Base-by-base conservation (phyloP, 2,888 invertebrate genomes). In the Lochmaea capreae region DNA sequence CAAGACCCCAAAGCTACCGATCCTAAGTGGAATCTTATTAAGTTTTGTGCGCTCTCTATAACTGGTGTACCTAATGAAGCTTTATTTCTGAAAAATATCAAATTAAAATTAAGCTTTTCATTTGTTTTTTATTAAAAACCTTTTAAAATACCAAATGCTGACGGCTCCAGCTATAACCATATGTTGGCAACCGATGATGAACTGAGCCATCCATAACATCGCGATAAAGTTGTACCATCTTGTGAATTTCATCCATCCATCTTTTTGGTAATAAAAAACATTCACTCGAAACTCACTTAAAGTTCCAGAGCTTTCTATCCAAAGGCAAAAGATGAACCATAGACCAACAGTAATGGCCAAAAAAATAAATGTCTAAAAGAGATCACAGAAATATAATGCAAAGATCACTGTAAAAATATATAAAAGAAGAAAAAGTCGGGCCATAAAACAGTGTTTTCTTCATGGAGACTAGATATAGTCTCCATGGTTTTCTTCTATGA, bases 1-100 rank as follows among this genome's bases (percentile, higher is more conserved):
- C 95, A 87, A 0, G 95, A 92, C 0, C 95, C 95, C 74, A 95
- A 90, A 1, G 94, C 94, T 11, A 95, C 89, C 0, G 95, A 93
- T 14, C 95, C 95, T 75, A 95, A 84, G 86, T 95, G 95, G 84
- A 92, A 95, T 49, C 91, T 84, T 3, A 90, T 78, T 63, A 92
- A 83, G 78, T 89, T 89, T 18, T 85, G 82, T 42, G 88, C 85
- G 74, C 90, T 90, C 33, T 82, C 85, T 4, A 84, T 26, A 3
- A 81, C 73, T 46, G 81, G 81, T 16, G 69, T 71, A 10, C 72
- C 74, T 14, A 80, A 46, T 18, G 75, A 57, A 0, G 77, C 72
- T 72, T 80, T 79, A 26, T 77, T 57, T 68, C 80, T 80, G n/a
- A n/a, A 63, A 54, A 16, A 10, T 54, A 54, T 16, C 3, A 9